Base-by-base conservation (phyloP, 2,888 invertebrate species). In the Caenorhabditis becei region DNA sequence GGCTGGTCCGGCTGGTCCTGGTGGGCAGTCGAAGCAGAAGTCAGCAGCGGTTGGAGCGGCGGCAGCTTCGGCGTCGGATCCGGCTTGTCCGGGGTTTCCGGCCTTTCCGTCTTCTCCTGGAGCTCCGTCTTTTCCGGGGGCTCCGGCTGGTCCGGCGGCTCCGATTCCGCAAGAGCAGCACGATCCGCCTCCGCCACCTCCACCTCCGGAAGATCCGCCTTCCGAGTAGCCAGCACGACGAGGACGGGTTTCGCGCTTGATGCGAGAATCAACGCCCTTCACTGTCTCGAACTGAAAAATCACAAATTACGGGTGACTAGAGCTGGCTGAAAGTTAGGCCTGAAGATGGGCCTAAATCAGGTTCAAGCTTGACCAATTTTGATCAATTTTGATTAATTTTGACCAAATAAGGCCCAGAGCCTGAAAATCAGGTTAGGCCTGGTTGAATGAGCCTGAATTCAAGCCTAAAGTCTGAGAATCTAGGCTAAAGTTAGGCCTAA, bases 21-120 rank as follows among this genome's bases (percentile, higher is more conserved):
- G 81, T 51, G 87, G 87, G 79, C 88, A 87, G 77, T 77, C 88
- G 83, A 84, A 85, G 86, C 83, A 88, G 87, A 83, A 87, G 78
- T 74, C 84, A 53, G 75, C 63, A 37, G 81, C 85, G 23, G 71
- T 75, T 65, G 86, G 83, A 11, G 82, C 77, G 41, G 78, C 66
- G 20, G 62, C 80, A 18, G 83, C 86, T 10, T 71, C 65, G 47
- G 83, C 83, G 51, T 84, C 82, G 7, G 82, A 62, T 71, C 86
- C 88, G 23, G 85, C 67, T 20, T 70, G 44, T 83, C 87, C 87
- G 20, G 84, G 77, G 63, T 85, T 85, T 80, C 89, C 89, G 26
- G 88, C 85, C 11, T 81, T 82, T 75, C 88, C 88, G 65, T 88
- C 87, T 23, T 67, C 51, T 82, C 88, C 87, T 26, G 83, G 84